Evolutionary conservation across 2,113 vertebrate genomes (phyloP), one percentile per base, ranked within the genome.

Genomic region (Calidris pugnax): DNA sequence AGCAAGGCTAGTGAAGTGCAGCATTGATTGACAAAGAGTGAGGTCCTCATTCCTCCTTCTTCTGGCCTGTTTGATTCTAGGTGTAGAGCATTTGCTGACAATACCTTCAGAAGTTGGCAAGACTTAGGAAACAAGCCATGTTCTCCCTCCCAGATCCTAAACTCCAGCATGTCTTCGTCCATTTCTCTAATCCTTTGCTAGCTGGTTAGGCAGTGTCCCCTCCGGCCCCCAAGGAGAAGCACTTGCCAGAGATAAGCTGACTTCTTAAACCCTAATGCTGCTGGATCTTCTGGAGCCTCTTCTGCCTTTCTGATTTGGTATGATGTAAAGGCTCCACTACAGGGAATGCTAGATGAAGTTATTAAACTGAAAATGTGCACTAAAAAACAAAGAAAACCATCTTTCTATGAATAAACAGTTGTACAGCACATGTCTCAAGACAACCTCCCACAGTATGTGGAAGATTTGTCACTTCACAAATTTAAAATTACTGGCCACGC

Each of bases 281-380:
- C 35, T 41, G 66, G n/a, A 75, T 93, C 53, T 96, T 95, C 74
- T 83, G 77, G 68, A 97, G 76, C 76, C 27, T 94, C 81, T 96
- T 96, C 90, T 93, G 96, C 77, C 85, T 78, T 94, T 97, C 92
- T 93, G 90, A 93, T 91, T 78, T 56, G 82, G 69, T 87, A 74
- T 81, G 43, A 87, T 78, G 47, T 8, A 43, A 87, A 82, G 32
- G 51, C 77, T 95, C 64, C 32, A 32, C 85, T 94, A 78, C 77
- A 89, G n/a, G 30, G 69, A 91, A 51, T 39, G 45, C 35, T 47
- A 55, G 84, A 94, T 53, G 28, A 95, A 75, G 79, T 75, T 73
- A 85, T 78, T 68, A 79, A 91, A 95, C 68, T 68, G 43, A 53
- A 84, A 87, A 87, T 32, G 41, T 53, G 43, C 53, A 63, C 28